These are phyloP conservation scores for Pristiophorus japonicus DNA, from an alignment of 2,113 vertebrate species.

Conservation along the genomic window DNA sequence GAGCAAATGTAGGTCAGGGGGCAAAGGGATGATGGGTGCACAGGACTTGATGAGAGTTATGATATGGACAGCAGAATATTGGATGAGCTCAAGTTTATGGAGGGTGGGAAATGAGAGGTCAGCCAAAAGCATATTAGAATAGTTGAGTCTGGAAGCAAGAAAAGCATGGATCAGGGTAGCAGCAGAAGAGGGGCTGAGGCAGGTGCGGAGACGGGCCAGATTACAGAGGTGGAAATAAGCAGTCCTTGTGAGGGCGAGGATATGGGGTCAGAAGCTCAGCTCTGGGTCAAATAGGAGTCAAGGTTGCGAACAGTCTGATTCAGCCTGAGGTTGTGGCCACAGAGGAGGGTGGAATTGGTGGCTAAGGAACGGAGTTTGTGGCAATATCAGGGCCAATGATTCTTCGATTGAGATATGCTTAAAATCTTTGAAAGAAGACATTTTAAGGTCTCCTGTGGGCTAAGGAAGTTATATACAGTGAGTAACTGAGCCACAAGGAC, in stretches of 20 bases:
- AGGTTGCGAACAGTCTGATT: neutral
- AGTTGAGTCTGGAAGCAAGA: neutral
- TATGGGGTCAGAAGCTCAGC: neutral
- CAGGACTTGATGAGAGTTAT: neutral
- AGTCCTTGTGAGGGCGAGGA: neutral
- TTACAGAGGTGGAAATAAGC: neutral
- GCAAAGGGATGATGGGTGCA: neutral
- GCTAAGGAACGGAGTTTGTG: neutral
- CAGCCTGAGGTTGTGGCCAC: neutral
- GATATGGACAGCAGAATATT: neutral
- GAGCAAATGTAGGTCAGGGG: too few relatives aligned
- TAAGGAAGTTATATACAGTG: neutral
- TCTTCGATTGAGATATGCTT: neutral
- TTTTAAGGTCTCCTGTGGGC: neutral
- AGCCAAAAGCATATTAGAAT: neutral
- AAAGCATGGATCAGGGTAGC: neutral
- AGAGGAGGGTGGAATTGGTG: neutral
- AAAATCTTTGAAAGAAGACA: neutral
- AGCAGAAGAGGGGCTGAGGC: neutral
- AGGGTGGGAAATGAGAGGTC: neutral
- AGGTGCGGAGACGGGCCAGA: neutral
- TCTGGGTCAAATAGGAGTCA: neutral
- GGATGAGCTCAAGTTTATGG: neutral
- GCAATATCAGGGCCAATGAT: neutral
- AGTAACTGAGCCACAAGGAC: neutral